A percentile compares a stretch with the other conserved stretches of the same genome.
phyloP scores from a whole-genome alignment of 2,113 vertebrate genomes.

The Oncorhynchus tshawytscha region DNA sequence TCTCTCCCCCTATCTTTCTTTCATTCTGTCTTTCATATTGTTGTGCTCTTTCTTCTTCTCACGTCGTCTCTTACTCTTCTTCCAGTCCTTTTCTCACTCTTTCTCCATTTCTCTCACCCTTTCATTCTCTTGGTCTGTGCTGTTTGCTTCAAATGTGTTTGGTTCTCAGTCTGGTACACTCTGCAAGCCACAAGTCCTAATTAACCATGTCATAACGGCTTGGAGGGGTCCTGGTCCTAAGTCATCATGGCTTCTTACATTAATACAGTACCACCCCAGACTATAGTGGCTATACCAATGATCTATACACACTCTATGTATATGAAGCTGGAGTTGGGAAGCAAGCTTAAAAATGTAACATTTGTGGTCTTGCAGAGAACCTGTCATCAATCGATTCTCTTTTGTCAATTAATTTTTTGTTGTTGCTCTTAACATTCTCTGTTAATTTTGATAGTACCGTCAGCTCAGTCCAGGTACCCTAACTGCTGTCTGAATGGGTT shows the following conservation, averaged over 20 bases:
- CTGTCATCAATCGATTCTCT: background rate
- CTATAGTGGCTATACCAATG: constrained; percentile 24
- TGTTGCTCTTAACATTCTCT: background rate
- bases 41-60: constrained; percentile 8
- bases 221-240: constrained; percentile 52
- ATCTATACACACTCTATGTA: constrained; percentile 16
- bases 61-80: background rate
- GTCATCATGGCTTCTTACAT: constrained; percentile 40
- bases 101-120: constrained; percentile 2
- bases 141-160: constrained; percentile 61
- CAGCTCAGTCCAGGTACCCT: too few relatives aligned
- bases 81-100: constrained; percentile 15
- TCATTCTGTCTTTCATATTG: background rate
- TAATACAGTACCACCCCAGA: constrained; percentile 27
- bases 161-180: constrained; percentile 46
- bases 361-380: background rate
- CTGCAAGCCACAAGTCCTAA: constrained; percentile 54
- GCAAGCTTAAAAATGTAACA: background rate
- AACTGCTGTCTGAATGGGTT: constrained; percentile 15
- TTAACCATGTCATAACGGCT: constrained; percentile 57
- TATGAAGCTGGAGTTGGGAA: background rate
- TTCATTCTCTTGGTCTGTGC: constrained; percentile 17
- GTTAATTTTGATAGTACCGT: constrained; percentile 15
- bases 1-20: background rate
- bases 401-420: background rate